Percentiles rank a stretch among this genome's conserved stretches.
These are phyloP conservation scores for Butorides virescens DNA, from an alignment of 2,113 vertebrate genomes.

Conservation along the genomic window DNA sequence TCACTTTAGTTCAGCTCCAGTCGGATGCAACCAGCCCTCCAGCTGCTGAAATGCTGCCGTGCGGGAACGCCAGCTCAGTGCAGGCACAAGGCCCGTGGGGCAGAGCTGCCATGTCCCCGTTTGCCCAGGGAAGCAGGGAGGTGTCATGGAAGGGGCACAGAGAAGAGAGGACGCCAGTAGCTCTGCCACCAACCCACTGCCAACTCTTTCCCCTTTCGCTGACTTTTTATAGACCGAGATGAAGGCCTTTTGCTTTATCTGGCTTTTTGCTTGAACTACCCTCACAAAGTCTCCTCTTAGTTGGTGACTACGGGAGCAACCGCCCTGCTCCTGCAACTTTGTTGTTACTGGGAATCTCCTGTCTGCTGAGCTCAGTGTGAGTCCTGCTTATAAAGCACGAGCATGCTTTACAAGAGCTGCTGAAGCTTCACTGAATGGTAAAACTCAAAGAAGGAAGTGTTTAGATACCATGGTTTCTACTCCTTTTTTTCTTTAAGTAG, in stretches of 20 bases:
- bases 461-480: neutral
- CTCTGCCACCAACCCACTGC: neutral
- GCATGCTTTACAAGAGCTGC: neutral
- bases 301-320: neutral
- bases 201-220: neutral
- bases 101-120: neutral
- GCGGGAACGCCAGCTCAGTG: neutral
- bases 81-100: rapidly evolving
- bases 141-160: neutral
- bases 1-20: neutral
- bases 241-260: neutral
- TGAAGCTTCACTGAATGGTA: neutral
- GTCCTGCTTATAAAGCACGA: neutral
- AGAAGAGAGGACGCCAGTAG: neutral
- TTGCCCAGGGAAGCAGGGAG: neutral
- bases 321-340: neutral
- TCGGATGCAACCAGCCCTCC: neutral
- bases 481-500: neutral
- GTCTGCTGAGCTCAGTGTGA: neutral
- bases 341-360: neutral
- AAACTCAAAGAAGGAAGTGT: neutral
- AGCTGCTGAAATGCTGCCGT: neutral
- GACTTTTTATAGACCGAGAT: neutral
- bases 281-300: neutral
- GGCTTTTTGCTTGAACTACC: neutral